Evolutionary conservation across 2,113 vertebrate genomes (phyloP), one percentile per base, ranked within the genome.

Genomic region (Actenoides lindsayi): DNA sequence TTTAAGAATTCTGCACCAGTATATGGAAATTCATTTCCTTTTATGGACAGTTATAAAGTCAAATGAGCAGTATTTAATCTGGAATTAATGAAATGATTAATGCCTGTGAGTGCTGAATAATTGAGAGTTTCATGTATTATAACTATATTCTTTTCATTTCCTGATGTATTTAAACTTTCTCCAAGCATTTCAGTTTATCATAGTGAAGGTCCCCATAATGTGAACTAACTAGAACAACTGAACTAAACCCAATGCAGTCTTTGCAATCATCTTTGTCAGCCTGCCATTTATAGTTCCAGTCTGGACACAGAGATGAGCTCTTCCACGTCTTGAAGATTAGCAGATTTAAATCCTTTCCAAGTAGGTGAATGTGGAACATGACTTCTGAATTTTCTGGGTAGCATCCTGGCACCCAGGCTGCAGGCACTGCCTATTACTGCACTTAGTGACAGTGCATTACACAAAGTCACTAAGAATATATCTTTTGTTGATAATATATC

Each of bases 71-170:
- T 63, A 70, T 88, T 92, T 81, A 92, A 89, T 68, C 64, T 68
- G 20, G 35, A 92, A 96, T 82, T 94, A 93, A 84, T 70, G 10
- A 89, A 93, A 83, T 80, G 0, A 84, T 83, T 78, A 92, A 89
- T 93, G 60, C 5, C 48, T 74, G 20, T 54, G 24, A 71, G 18
- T 73, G 25, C 24, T 94, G 89, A 94, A 91, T 89, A 85, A 94
- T 83, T 93, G 56, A 92, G 71, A 83, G 8, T n/a, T 46, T 77
- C 46, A 11, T 41, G 30, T 51, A n/a, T 70, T 50, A 41, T 37
- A 59, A 51, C 11, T 51, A 48, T 42, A 13, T 9, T 64, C 76
- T 93, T 83, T 87, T 75, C 7, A 46, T 91, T 95, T 89, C 60
- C 84, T 91, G 51, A 17, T 50, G 17, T 80, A 53, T 78, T 83